Percentiles rank a stretch among this genome's conserved stretches.
These are phyloP conservation scores for Lophura nycthemera DNA, from an alignment of 2,113 vertebrate species.

Conservation along the genomic window DNA sequence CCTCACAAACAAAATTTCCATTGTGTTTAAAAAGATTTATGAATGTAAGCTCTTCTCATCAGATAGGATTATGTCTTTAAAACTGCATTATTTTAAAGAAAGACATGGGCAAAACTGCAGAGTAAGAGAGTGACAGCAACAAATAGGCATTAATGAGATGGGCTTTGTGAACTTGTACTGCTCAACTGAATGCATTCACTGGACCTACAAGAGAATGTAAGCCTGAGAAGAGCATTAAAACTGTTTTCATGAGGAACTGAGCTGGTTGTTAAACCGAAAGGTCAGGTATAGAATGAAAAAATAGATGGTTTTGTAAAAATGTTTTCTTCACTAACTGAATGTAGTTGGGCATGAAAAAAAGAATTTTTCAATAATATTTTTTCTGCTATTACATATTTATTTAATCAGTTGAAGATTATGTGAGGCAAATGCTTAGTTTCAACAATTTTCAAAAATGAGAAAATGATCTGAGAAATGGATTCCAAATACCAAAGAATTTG, in stretches of 20 bases:
- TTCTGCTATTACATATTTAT: neutral
- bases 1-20: neutral
- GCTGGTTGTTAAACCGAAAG: neutral
- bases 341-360: neutral
- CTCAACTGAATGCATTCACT: neutral
- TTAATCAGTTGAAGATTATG: neutral
- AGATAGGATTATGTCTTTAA: neutral
- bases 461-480: neutral
- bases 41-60: neutral
- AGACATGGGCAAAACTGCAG: neutral
- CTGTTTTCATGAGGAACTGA: neutral
- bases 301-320: neutral
- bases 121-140: neutral
- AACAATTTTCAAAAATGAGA: neutral
- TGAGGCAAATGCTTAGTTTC: neutral
- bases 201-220: neutral
- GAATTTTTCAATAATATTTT: neutral
- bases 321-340: neutral
- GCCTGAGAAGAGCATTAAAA: conserved; percentile 28
- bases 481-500: neutral
- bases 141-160: neutral
- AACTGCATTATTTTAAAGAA: neutral
- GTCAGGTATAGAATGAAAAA: conserved; percentile 4
- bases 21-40: neutral
- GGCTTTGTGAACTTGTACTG: neutral